Base-by-base conservation (phyloP, 1,140 invertebrate genomes). In the Grapholita molesta region DNA sequence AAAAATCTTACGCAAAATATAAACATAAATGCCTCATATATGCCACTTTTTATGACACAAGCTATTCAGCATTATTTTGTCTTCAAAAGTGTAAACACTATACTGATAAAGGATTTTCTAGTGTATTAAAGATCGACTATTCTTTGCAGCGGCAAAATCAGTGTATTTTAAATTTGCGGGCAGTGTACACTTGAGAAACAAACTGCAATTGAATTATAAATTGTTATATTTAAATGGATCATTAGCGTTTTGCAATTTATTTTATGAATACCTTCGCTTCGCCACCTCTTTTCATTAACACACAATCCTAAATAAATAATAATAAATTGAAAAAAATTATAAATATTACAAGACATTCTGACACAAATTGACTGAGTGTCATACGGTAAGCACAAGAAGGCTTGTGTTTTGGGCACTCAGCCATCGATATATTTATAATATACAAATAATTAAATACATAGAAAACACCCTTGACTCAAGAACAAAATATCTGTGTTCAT, bases 111-210 rank as follows among this genome's bases (percentile, higher is more conserved):
- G 18, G 55, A 61, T 11, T 23, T 23, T 11, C 28, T 15, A n/a
- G 55, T 61, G 25, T 28, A 55, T n/a, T 55, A 55, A 61, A 61
- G 32, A 61, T 61, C 55, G 12, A 25, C 53, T 48, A 55, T 55
- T 21, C 48, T 48, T 52, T 48, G 38, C 55, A 30, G 15, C 28
- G 57, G 42, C 38, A 55, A 72, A 72, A 72, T 67, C 68, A 70
- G 71, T 67, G 71, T 68, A 73, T 72, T 72, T 72, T 72, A 69
- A 68, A 66, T 69, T 66, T 64, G 33, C 57, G n/a, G 30, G 23
- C 67, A 42, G 72, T 61, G 66, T 69, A 74, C 65, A 64, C 38
- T 69, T 24, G 28, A 23, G 66, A 52, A 48, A 67, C 28, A 61
- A 15, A 30, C 11, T 25, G 55, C 12, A 61, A 28, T 61, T 30